phyloP scores from a whole-genome alignment of 2,113 vertebrate genomes.

The Bettongia penicillata region DNA sequence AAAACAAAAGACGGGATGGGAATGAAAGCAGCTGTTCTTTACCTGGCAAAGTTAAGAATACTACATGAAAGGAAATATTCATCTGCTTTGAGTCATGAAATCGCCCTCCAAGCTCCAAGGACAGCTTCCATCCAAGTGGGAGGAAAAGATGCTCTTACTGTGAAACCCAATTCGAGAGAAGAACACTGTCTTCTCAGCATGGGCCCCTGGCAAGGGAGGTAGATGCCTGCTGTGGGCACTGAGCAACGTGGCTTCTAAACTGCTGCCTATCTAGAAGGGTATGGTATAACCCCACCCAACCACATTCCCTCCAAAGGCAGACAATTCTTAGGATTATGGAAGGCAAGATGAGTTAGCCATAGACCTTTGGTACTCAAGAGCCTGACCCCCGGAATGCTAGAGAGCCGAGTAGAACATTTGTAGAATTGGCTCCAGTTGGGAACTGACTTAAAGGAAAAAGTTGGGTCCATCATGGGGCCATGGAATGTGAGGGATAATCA shows the following conservation, averaged over 20 bases:
- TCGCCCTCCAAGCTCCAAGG: conserved; percentile 40
- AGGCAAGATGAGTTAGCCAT: conserved; percentile 40
- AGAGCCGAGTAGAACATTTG: background rate
- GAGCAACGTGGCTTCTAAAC: background rate
- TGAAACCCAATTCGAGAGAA: conserved; percentile 60
- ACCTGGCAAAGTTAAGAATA: conserved; percentile 58
- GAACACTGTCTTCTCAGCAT: conserved; percentile 29
- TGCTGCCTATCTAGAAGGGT: background rate
- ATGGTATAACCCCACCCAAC: background rate
- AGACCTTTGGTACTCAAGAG: conserved; percentile 38
- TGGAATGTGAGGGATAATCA: background rate
- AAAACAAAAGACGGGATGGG: background rate
- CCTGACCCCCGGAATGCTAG: background rate
- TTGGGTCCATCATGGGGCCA: background rate
- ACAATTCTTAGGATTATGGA: background rate
- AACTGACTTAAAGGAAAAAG: background rate
- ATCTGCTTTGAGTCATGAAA: conserved; percentile 58
- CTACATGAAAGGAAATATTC: conserved; percentile 10
- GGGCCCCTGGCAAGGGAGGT: background rate
- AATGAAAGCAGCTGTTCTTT: conserved; percentile 55
- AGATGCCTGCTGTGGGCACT: background rate
- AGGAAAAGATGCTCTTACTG: conserved; percentile 49
- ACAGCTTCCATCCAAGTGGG: conserved; percentile 49
- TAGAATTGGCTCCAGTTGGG: background rate
- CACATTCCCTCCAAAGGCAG: background rate